Percentiles rank a stretch among this genome's conserved stretches.
phyloP scores from a whole-genome alignment of 1,140 invertebrate species.

The Halictus rubicundus region DNA sequence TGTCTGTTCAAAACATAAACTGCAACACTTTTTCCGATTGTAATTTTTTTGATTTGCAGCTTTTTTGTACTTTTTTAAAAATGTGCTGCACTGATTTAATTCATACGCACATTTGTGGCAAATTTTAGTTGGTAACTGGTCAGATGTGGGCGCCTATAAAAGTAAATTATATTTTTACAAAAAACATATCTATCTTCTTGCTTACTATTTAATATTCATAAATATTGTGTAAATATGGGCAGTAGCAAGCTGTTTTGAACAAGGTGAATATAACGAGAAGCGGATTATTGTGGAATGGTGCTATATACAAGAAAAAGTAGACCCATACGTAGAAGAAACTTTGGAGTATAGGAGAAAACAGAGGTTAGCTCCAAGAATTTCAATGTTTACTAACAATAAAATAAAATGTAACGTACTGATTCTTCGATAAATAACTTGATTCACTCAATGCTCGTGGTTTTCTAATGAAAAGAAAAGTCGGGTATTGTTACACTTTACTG shows the following conservation, averaged over 20 bases:
- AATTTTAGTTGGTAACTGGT: conserved; percentile 65
- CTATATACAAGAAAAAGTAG: not conserved
- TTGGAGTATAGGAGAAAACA: not conserved
- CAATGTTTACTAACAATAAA: not conserved
- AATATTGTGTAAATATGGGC: no score
- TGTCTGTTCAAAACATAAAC: conserved; percentile 65
- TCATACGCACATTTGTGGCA: conserved; percentile 79
- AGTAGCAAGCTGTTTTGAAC: not conserved
- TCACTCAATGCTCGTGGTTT: not conserved
- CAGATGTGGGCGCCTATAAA: conserved; percentile 54
- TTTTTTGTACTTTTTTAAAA: conserved; percentile 72
- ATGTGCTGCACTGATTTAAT: conserved; percentile 73
- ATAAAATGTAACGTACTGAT: no score
- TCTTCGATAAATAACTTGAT: not conserved
- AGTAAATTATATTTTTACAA: not conserved
- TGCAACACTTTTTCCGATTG: conserved; percentile 45
- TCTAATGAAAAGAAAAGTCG: not conserved
- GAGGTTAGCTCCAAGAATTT: not conserved
- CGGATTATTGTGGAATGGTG: not conserved
- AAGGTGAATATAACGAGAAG: not conserved
- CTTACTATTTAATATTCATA: no score
- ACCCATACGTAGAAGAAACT: no score
- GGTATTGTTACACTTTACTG: not conserved
- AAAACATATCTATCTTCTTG: no score
- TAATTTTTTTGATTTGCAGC: not conserved